Evolutionary conservation across 2,888 invertebrate species (phyloP).

Genomic region (Serrognathus titanus): DNA sequence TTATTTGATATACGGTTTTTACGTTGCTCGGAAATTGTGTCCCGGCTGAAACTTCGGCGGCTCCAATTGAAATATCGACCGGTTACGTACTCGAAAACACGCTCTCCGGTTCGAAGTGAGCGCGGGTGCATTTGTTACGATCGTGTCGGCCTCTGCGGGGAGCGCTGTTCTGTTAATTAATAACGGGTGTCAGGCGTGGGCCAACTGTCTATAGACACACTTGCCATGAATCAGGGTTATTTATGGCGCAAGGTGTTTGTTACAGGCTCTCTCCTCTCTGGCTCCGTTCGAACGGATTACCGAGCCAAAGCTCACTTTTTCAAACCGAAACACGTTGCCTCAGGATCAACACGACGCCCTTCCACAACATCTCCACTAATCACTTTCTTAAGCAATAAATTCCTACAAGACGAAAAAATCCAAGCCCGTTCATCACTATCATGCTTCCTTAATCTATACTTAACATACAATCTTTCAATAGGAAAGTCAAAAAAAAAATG

Average conservation of each 20-base stretch:
- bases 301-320: conserved; percentile 11
- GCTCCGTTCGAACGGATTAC: conserved; percentile 12
- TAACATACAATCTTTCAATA: too few species aligned
- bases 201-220: conserved; percentile 37
- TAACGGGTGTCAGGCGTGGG: conserved; percentile 39
- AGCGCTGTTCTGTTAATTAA: conserved; percentile 39
- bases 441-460: too few species aligned
- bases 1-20: conserved; percentile 30
- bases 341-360: too few species aligned
- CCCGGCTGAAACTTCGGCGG: conserved; percentile 15
- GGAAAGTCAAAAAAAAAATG: too few species aligned
- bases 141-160: background rate
- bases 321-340: conserved; percentile 1
- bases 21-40: conserved; percentile 26
- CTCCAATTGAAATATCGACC: conserved; percentile 25
- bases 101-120: background rate
- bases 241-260: conserved; percentile 36
- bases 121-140: conserved; percentile 1
- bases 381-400: too few species aligned
- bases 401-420: too few species aligned
- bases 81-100: conserved; percentile 8
- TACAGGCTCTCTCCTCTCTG: conserved; percentile 20
- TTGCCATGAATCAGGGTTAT: conserved; percentile 42
- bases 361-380: too few species aligned
- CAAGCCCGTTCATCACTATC: too few species aligned